Evolutionary conservation across 2,888 invertebrate species (phyloP).

Genomic region (Cacoxenus indagator): DNA sequence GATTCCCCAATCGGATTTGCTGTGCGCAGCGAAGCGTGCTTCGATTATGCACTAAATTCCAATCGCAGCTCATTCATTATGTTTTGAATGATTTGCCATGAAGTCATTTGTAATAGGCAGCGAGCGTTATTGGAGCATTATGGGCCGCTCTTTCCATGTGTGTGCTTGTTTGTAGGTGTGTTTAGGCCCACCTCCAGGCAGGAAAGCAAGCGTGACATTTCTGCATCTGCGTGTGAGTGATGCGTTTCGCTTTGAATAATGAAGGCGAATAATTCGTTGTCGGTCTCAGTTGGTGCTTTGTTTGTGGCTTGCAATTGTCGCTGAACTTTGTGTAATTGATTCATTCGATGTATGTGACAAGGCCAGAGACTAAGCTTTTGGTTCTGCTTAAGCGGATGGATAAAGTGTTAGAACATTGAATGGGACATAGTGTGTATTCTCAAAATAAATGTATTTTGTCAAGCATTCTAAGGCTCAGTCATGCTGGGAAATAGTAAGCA

Average conservation of each 20-base stretch:
- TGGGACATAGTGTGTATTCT: no score
- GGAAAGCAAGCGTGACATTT: background rate
- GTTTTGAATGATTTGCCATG: conserved; percentile 39
- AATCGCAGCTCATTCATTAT: conserved; percentile 53
- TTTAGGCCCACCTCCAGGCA: background rate
- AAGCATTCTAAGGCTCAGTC: no score
- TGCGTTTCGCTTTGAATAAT: conserved; percentile 22
- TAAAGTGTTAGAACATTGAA: no score
- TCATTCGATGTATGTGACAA: conserved; percentile 55
- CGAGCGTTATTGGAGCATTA: background rate
- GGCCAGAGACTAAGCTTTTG: conserved; percentile 37
- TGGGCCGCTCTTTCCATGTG: background rate
- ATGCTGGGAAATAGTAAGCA: no score
- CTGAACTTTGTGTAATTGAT: conserved; percentile 48
- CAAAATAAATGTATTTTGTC: no score
- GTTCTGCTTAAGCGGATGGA: background rate
- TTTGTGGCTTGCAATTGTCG: background rate
- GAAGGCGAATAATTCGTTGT: conserved; percentile 51
- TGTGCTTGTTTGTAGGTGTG: background rate
- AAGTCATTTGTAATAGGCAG: conserved; percentile 19
- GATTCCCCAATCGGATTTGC: background rate
- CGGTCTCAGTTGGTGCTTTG: background rate
- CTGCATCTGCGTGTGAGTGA: background rate
- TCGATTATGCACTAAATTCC: conserved; percentile 61
- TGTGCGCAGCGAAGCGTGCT: conserved; percentile 15